Conservation (phyloP, 2,888 invertebrate genomes). For the Sphaerophoria rueppellii region DNA sequence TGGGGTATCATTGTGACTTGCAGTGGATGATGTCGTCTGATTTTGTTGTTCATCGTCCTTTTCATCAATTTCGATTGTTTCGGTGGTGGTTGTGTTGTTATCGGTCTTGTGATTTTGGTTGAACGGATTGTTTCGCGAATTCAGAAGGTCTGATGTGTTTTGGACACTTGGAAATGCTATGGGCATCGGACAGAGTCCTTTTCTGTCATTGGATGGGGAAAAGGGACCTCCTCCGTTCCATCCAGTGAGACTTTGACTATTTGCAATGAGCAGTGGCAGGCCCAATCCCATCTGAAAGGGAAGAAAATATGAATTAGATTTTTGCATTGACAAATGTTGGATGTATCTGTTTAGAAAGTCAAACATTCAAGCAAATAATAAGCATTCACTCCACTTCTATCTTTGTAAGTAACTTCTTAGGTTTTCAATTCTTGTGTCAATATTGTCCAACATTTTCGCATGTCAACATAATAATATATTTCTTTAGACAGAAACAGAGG, state of each 20-base stretch:
- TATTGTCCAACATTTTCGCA: too few relatives aligned
- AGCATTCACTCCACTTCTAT: too few relatives aligned
- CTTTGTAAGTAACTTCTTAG: too few relatives aligned
- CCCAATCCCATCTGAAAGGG: conserved; percentile 79
- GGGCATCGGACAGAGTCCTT: conserved; percentile 77
- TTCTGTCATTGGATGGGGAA: conserved; percentile 78
- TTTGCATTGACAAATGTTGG: background rate
- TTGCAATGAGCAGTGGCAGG: conserved; percentile 80
- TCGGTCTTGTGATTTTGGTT: conserved; percentile 57
- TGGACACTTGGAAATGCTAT: conserved; percentile 74
- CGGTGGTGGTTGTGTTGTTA: conserved; percentile 1
- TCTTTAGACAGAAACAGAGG: too few relatives aligned
- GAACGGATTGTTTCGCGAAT: conserved; percentile 47
- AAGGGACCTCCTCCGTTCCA: conserved; percentile 79
- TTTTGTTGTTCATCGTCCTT: conserved; percentile 63
- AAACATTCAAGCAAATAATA: too few relatives aligned
- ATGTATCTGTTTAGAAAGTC: too few relatives aligned
- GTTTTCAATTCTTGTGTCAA: too few relatives aligned
- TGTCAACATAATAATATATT: too few relatives aligned
- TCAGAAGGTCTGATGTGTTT: conserved; percentile 49
- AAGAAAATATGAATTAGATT: conserved; percentile 1
- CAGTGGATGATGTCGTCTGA: conserved; percentile 76
- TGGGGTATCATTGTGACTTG: conserved; percentile 67
- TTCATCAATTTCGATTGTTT: conserved; percentile 65
- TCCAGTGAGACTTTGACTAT: conserved; percentile 78